phyloP scores from a whole-genome alignment of 1,140 invertebrate species.

The Belonocnema kinseyi region DNA sequence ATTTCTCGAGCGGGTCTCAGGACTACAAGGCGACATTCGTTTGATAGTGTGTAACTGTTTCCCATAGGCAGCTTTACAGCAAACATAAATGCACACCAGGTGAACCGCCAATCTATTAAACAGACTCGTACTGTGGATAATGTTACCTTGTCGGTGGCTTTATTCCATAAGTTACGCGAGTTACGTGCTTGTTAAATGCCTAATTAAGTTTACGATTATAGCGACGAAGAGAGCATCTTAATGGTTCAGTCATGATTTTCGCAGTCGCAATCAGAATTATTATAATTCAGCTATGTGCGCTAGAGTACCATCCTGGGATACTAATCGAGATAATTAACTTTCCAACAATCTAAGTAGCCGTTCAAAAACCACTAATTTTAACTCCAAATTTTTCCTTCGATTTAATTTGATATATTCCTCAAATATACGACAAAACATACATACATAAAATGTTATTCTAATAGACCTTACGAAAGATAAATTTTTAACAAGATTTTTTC shows the following conservation, averaged over 20 bases:
- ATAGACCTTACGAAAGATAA: no score
- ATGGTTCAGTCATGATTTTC: background rate
- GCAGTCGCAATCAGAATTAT: background rate
- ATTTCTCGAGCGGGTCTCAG: background rate
- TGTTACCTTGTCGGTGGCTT: slow-evolving; percentile 29
- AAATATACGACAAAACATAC: no score
- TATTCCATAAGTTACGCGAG: slow-evolving; percentile 27
- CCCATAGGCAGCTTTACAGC: background rate
- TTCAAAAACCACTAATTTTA: no score
- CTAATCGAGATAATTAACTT: no score
- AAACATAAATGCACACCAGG: slow-evolving; percentile 7
- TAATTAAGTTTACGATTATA: slow-evolving; percentile 31
- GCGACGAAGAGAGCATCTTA: slow-evolving; percentile 20
- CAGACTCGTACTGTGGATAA: slow-evolving; percentile 20
- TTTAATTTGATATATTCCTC: no score
- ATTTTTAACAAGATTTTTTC: no score
- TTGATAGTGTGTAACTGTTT: slow-evolving; percentile 2
- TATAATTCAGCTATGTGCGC: background rate
- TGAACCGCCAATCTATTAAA: slow-evolving; percentile 21
- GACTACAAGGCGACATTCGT: background rate
- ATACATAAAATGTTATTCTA: no score
- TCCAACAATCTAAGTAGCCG: no score
- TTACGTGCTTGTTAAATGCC: slow-evolving; percentile 29
- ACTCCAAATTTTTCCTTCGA: no score
- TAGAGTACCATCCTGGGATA: no score